Evolutionary conservation across 2,797 vertebrate genomes (phyloP), one percentile per base, ranked within the genome.

Genomic region (Leptoclinus maculatus): DNA sequence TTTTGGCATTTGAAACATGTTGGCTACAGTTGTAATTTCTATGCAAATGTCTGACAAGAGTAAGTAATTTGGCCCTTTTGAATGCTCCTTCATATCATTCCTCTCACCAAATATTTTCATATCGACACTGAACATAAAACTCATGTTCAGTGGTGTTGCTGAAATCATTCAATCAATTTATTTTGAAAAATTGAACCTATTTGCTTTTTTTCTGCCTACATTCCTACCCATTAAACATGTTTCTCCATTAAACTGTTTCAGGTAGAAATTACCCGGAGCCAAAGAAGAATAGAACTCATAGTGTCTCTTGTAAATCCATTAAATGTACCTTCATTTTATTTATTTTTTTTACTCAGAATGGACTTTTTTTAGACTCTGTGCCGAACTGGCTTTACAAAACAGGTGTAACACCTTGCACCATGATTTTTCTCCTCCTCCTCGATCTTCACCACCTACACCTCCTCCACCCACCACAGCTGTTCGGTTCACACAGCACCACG

Each of bases 401-500:
- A 76, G 68, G 67, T 84, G 71, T 74, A 64, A 83, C 74, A 84
- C 78, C 63, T 75, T 64, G 47, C 70, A 51, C 76, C 74, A 69
- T 83, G 65, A 75, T 68, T 83, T n/a, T 47, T 70, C 73, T 83
- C 74, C 63, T 83, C 67, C 63, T 81, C 67, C 64, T 72, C 71
- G 4, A 51, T 74, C 66, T 67, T 74, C 82, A 83, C 83, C 82
- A 73, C 73, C 77, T 76, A 74, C 76, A 80, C 84, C 66, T 78
- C 74, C 80, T 82, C 83, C 83, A 41, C 79, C 75, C 73, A 79
- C 75, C 74, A 66, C 79, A 49, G 54, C 74, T 78, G 72, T 89
- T 90, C 88, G 76, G 83, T 81, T 85, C 81, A 62, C 83, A 71
- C 58, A 56, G 59, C 85, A 87, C 88, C 89, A 69, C 78, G 16